These are phyloP conservation scores for Fissipunctia ypsillon DNA, from an alignment of 2,888 invertebrate genomes.

Conservation along the genomic window DNA sequence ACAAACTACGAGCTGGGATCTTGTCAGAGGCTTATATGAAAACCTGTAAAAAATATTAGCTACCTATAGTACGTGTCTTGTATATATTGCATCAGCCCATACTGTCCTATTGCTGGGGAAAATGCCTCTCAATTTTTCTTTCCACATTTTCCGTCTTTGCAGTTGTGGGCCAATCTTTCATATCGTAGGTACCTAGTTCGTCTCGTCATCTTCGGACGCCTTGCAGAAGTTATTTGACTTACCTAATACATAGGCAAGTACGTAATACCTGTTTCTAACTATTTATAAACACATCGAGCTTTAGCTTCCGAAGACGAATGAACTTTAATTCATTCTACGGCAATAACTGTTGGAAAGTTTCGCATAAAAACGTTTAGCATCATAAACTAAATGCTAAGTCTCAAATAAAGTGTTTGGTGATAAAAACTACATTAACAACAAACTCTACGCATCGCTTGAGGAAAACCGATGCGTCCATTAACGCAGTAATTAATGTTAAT, in stretches of 20 bases:
- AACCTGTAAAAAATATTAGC: neutral
- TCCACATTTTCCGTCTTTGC: neutral
- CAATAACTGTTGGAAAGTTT: slow-evolving; percentile 3
- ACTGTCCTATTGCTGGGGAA: neutral
- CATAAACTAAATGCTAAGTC: neutral
- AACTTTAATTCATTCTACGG: neutral
- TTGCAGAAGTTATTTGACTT: neutral
- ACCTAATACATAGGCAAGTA: neutral
- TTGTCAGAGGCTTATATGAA: neutral
- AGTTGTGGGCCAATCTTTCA: neutral
- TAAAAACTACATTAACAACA: neutral
- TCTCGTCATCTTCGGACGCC: neutral
- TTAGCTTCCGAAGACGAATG: neutral
- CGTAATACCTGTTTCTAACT: neutral
- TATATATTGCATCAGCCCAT: neutral
- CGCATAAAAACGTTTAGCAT: neutral
- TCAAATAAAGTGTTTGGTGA: neutral
- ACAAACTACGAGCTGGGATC: neutral
- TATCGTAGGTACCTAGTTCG: neutral
- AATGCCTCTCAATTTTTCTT: neutral
- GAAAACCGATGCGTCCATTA: neutral
- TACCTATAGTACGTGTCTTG: neutral
- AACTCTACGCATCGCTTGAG: neutral
- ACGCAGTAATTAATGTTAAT: slow-evolving; percentile 30
- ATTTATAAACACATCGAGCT: neutral